Evolutionary conservation across 2,113 vertebrate genomes (phyloP).

Genomic region (Microtus richardsoni): DNA sequence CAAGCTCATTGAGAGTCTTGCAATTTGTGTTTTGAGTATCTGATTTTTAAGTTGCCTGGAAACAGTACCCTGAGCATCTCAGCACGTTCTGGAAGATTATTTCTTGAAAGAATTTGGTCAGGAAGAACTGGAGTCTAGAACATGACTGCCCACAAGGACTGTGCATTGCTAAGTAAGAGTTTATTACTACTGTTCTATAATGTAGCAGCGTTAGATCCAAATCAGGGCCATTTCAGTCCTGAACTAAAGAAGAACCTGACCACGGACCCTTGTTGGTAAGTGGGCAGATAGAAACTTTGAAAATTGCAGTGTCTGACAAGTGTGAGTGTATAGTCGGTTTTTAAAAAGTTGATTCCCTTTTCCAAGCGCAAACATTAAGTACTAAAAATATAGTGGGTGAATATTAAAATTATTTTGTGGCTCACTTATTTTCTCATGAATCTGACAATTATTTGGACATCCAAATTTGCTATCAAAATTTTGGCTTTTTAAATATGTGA

Average conservation of each 20-base stretch:
- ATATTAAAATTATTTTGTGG: neutral
- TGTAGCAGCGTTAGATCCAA: neutral
- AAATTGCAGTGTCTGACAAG: neutral
- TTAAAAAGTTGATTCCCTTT: neutral
- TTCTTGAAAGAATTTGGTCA: constrained; percentile 19
- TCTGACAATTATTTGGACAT: neutral
- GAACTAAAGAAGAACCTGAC: neutral
- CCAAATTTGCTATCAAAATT: neutral
- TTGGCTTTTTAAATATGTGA: neutral
- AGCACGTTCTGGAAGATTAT: neutral
- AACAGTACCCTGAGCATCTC: neutral
- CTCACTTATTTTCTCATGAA: constrained; percentile 17
- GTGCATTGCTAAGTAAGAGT: neutral
- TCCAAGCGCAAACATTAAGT: neutral
- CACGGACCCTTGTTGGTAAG: neutral
- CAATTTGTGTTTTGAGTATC: neutral
- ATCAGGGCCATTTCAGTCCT: neutral
- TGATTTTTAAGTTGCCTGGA: constrained; percentile 5
- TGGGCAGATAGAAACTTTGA: neutral
- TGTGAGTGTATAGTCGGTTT: neutral
- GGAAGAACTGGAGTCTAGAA: neutral
- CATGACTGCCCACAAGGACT: neutral
- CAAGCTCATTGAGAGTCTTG: neutral
- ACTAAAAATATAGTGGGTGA: neutral
- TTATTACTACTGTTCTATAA: neutral